These are phyloP conservation scores for Mormyrus proboscirostris DNA, from an alignment of 2,797 vertebrate species.

Conservation along the genomic window DNA sequence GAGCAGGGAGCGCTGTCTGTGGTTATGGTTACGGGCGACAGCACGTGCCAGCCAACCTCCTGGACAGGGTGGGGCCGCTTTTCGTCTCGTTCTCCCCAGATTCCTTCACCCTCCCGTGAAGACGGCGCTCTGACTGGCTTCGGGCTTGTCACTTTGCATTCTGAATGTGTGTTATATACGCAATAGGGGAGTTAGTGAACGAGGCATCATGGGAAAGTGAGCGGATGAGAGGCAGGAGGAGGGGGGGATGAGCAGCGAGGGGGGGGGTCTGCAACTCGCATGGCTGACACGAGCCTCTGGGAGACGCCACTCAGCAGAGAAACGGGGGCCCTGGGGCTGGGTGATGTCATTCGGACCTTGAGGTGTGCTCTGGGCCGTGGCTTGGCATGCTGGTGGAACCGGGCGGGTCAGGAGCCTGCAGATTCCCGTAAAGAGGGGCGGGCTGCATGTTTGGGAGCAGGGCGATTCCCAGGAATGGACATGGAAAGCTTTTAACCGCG, in stretches of 20 bases:
- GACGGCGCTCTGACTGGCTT: conserved; percentile 21
- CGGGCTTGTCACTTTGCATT: conserved; percentile 22
- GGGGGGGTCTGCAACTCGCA: not conserved
- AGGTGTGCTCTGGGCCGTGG: not conserved
- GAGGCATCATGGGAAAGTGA: not conserved
- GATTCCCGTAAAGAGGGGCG: not conserved
- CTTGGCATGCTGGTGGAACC: not conserved
- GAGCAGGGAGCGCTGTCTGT: conserved; percentile 21
- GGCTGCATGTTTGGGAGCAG: not conserved
- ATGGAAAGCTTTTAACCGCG: not conserved
- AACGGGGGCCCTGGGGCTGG: not conserved
- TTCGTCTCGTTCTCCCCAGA: conserved; percentile 39
- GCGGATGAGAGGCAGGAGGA: not conserved
- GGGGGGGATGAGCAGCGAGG: not conserved
- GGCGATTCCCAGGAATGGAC: not conserved
- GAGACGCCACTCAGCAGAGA: not conserved
- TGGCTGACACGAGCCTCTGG: not conserved
- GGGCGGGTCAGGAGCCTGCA: not conserved
- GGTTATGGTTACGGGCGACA: conserved; percentile 18
- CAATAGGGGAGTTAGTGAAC: not conserved
- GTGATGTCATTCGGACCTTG: not conserved
- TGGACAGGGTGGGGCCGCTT: conserved; percentile 52
- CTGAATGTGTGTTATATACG: not conserved
- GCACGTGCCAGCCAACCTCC: conserved; percentile 33
- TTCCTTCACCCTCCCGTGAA: conserved; percentile 29